Conservation (phyloP, 1,140 invertebrate species). For the Achatina immaculata region DNA sequence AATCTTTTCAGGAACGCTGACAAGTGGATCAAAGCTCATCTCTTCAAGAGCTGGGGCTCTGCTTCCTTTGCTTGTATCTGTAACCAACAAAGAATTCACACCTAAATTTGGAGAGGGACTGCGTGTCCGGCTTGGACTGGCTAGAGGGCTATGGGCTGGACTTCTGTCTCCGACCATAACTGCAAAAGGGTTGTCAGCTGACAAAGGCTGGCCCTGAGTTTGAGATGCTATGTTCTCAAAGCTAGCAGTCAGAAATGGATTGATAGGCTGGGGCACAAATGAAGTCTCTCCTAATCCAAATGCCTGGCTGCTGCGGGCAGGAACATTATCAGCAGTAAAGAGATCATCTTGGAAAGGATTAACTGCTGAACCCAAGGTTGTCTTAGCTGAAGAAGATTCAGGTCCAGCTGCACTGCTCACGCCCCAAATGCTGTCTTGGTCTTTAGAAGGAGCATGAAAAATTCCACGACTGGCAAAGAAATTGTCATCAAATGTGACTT, state of each 20-base stretch:
- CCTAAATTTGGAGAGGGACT: background rate
- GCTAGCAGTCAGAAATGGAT: constrained; percentile 55
- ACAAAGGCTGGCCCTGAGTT: constrained; percentile 21
- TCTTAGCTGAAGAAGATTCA: constrained; percentile 34
- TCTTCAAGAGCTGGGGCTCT: background rate
- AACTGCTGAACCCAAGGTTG: constrained; percentile 17
- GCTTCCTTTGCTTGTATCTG: background rate
- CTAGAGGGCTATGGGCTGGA: constrained; percentile 16
- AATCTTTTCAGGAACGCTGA: background rate
- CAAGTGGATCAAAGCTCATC: constrained; percentile 20
- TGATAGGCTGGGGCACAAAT: constrained; percentile 32
- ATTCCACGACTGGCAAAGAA: constrained; percentile 50
- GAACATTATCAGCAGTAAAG: constrained; percentile 50
- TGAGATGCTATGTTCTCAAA: constrained; percentile 49
- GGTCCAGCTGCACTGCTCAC: constrained; percentile 15
- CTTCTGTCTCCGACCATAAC: constrained; percentile 26
- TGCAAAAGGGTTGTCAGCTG: constrained; percentile 37
- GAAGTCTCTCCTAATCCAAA: constrained; percentile 13
- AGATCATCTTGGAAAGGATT: constrained; percentile 66
- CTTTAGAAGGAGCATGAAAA: constrained; percentile 32
- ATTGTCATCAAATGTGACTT: constrained; percentile 54
- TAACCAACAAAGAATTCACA: background rate
- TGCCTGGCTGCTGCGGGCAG: constrained; percentile 2
- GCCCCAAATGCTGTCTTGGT: constrained; percentile 41
- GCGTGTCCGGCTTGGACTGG: background rate